These are phyloP conservation scores for Ischnura elegans DNA, from an alignment of 2,888 invertebrate genomes.

Conservation along the genomic window DNA sequence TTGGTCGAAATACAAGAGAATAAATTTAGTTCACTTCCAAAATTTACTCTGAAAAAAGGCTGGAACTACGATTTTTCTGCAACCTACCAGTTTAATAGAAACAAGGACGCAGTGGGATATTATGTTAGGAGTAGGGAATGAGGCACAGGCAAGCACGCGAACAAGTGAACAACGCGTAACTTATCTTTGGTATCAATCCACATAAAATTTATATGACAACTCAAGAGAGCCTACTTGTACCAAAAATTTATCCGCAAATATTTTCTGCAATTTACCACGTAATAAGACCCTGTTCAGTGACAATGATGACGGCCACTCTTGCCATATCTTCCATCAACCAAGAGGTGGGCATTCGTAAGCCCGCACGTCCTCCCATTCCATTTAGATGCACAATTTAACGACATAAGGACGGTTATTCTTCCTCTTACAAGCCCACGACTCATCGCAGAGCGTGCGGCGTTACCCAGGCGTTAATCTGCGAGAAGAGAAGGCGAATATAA, in stretches of 20 bases:
- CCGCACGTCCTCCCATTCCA: background rate
- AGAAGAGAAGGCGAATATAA: background rate
- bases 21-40: too few relatives aligned
- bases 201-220: too few relatives aligned
- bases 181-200: too few relatives aligned
- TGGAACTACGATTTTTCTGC: too few relatives aligned
- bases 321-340: background rate
- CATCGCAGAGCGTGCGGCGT: background rate
- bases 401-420: background rate
- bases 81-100: too few relatives aligned
- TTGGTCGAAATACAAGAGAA: too few relatives aligned
- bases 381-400: background rate
- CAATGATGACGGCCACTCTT: background rate
- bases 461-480: constrained; percentile 6
- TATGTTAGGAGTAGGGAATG: too few relatives aligned
- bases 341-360: background rate
- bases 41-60: too few relatives aligned
- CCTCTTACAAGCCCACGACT: background rate
- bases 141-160: too few relatives aligned
- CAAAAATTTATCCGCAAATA: background rate
- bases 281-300: background rate
- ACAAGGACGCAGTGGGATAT: too few relatives aligned
- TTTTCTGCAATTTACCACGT: background rate
- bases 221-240: too few relatives aligned
- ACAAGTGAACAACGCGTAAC: too few relatives aligned